phyloP scores from a whole-genome alignment of 2,797 vertebrate genomes.

The Intellagama lesueurii region DNA sequence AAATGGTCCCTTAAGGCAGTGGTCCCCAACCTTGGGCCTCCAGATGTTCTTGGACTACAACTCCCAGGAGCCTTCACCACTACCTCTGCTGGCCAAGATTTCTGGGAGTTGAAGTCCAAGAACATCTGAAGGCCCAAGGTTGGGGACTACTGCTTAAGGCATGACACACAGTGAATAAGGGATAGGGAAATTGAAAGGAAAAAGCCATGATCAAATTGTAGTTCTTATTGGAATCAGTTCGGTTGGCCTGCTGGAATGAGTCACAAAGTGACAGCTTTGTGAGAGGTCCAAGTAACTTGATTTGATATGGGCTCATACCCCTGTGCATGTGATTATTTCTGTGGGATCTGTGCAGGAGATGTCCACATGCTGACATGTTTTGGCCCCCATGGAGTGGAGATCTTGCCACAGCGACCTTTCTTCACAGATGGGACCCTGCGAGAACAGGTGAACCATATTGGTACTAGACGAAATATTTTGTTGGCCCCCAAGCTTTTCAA shows the following conservation, averaged over 20 bases:
- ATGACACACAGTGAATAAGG: background rate
- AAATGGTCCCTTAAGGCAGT: background rate
- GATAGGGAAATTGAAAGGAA: background rate
- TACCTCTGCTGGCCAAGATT: too few relatives aligned
- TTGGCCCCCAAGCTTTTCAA: background rate
- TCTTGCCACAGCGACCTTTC: slow-evolving; percentile 94
- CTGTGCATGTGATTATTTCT: slow-evolving; percentile 18
- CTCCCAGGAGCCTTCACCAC: too few relatives aligned
- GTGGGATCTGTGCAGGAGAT: slow-evolving; percentile 79
- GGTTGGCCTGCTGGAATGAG: background rate
- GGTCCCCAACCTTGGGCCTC: too few relatives aligned
- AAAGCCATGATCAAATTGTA: background rate
- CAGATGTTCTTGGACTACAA: too few relatives aligned
- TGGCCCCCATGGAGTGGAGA: slow-evolving; percentile 92
- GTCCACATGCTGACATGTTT: slow-evolving; percentile 89
- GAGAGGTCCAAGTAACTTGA: background rate
- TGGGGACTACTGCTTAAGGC: background rate
- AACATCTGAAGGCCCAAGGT: too few relatives aligned
- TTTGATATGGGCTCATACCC: too few relatives aligned
- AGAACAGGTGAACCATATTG: slow-evolving; percentile 86
- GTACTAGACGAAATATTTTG: background rate
- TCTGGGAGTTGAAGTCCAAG: too few relatives aligned
- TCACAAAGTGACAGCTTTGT: background rate
- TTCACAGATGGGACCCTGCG: slow-evolving; percentile 95
- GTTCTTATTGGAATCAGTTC: background rate